Evolutionary conservation across 2,888 invertebrate species (phyloP).

Genomic region (Thereva unica): DNA sequence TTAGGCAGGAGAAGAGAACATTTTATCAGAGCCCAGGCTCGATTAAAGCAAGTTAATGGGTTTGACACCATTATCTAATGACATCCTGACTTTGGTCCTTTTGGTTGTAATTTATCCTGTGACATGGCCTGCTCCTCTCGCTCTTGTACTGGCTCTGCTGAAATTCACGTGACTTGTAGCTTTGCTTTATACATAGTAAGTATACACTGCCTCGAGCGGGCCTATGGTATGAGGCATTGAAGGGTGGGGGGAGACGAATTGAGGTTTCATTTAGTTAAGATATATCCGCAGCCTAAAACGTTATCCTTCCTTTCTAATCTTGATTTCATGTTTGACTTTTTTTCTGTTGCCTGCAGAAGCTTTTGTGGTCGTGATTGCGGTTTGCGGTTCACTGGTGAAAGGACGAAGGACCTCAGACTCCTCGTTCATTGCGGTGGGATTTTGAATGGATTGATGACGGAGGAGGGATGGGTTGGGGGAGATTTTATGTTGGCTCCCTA

Average conservation of each 20-base stretch:
- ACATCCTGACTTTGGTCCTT: neutral
- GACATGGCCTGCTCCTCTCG: neutral
- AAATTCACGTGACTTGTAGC: conserved; percentile 13
- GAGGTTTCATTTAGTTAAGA: conserved; percentile 18
- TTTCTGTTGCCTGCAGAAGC: neutral
- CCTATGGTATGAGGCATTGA: conserved; percentile 8
- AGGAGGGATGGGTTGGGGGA: conserved; percentile 16
- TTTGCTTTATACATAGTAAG: neutral
- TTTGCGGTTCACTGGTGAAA: no score
- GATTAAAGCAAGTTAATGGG: conserved; percentile 22
- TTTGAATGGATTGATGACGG: neutral
- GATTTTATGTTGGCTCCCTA: conserved; percentile 20
- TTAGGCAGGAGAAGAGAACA: no score
- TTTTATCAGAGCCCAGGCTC: neutral
- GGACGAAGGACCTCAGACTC: no score
- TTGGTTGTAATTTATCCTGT: conserved; percentile 19
- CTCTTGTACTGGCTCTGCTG: neutral
- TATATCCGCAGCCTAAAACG: conserved; percentile 10
- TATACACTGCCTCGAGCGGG: conserved; percentile 4
- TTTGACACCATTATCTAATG: conserved; percentile 27
- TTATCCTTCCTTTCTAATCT: conserved; percentile 5
- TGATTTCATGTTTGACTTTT: conserved; percentile 3
- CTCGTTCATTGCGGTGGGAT: neutral
- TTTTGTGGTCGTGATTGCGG: no score
- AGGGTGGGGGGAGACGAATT: conserved; percentile 2